Evolutionary conservation across 2,888 invertebrate species (phyloP), one percentile per base, ranked within the genome.

Genomic region (Epinotia bilunana): DNA sequence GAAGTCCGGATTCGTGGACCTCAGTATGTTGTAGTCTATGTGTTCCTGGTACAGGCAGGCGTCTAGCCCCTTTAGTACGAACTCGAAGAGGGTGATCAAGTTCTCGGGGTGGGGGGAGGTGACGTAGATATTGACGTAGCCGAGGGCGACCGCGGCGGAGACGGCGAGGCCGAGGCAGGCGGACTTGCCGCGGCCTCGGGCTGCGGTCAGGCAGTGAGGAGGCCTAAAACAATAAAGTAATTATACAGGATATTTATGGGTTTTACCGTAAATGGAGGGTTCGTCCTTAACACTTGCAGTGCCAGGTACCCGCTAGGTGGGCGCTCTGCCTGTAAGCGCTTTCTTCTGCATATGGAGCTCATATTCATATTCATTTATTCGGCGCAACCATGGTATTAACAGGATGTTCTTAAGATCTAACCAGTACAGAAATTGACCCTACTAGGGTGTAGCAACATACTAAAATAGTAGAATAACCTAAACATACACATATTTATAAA

Each of bases 61-160:
- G 90, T 99, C 99, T 83, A 99, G 97, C 0, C 99, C 99, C 95
- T 99, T 99, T 73, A 99, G 96, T 3, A 99, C 95, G 89, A 99
- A 99, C 88, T 99, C 98, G 90, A 99, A 99, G 12, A 99, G 95
- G 0, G 99, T 99, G 77, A 98, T 98, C 86, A 99, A 95, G 94
- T 99, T 99, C 91, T 99, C 99, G 0, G 99, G 99, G 87, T 98
- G 98, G 0, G 99, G 99, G 72, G 99, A 98, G 0, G 99, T 99
- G 55, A 99, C 99, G 92, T 99, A 99, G 77, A 99, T 97, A 88
- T 99, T 99, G 57, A 98, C 97, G 87, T 98, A 98, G 43, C 97
- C 96, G 82, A 97, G 97, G 0, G 97, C 96, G 3, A 98, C 95
- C 0, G 98, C 97, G 0, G 97, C 97, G 11, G 98, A 97, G 18